Base-by-base conservation (phyloP, 2,888 invertebrate species). In the Cephus pygmeus region DNA sequence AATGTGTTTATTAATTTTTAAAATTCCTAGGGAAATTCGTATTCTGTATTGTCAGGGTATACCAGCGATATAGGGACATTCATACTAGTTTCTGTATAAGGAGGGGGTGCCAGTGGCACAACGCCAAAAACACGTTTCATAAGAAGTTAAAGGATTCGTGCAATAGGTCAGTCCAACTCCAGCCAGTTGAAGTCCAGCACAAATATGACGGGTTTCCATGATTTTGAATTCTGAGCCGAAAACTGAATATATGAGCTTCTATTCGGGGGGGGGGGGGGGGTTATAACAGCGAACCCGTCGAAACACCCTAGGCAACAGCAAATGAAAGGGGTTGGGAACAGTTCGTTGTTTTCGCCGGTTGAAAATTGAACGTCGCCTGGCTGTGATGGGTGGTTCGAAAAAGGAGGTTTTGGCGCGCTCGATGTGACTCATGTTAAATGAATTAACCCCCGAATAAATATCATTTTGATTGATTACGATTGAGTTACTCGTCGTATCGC, bases 391-490 rank as follows among this genome's bases (percentile, higher is more conserved):
- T 56, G 56, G 56, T 56, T 56, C 23, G 56, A 56, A 23, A 56
- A 56, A 23, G 6, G 15, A 9, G 23, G 9, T 23, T 15, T 23
- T 9, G 23, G 71, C 23, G 31, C 71, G 71, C 31, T 71, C 71
- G 71, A 71, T 34, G 71, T 4, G 31, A 71, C 12, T 73, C 69
- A 33, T 78, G 76, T 78, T 75, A 77, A 79, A 75, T 77, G 77
- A 78, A 78, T 79, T 75, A 76, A 75, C 76, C 76, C 68, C 35
- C 75, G 81, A 82, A 84, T 83, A 83, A 85, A 85, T 84, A 84
- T 82, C 79, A 81, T 83, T 82, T 86, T 86, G 86, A 87, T 87
- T 85, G 84, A 86, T 86, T 82, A 79, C 79, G 81, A 82, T 82
- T 80, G 79, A 76, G 77, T 74, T 74, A 23, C 71, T 31, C 71